Evolutionary conservation across 2,888 invertebrate species (phyloP), one percentile per base, ranked within the genome.

Genomic region (Seira ritae): DNA sequence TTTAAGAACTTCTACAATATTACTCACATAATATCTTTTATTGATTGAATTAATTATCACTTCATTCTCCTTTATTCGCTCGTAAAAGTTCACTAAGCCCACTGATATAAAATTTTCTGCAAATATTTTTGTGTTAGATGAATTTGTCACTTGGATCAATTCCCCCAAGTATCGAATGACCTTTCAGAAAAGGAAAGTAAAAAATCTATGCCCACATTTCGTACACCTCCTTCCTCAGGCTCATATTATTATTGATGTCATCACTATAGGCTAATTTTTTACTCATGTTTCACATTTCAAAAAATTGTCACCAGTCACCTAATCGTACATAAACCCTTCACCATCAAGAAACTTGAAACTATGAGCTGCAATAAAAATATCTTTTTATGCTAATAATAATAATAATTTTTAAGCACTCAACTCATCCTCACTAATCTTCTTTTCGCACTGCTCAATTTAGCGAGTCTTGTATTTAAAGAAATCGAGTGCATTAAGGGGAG

Each of bases 301-400:
- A 62, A 20, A n/a, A 60, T 60, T 60, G 6, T 42, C 42, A n/a
- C n/a, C 8, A 4, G 62, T 62, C 62, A 62, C 62, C 31, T 31
- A 31, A 62, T 62, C 62, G 22, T 62, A 20, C 8, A n/a, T 15
- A 62, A 62, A 62, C 62, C 22, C 20, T 55, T 55, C 55, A 55
- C 55, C 55, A 17, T 55, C 3, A 3, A n/a, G 55, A 55, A 55
- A 55, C 55, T 55, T 55, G 55, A 55, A 55, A 55, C 55, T 55
- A 55, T n/a, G n/a, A 55, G 55, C 55, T 55, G 55, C 55, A 55
- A 55, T 55, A 55, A 55, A 55, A 55, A 55, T 55, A 55, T 55
- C 55, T 55, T 31, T 31, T 55, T 55, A 55, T 55, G 55, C 55
- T 55, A 55, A 55, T 55, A 17, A n/a, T 31, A 31, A 17, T 42